phyloP scores from a whole-genome alignment of 2,888 invertebrate species.

The Gortyna flavago region DNA sequence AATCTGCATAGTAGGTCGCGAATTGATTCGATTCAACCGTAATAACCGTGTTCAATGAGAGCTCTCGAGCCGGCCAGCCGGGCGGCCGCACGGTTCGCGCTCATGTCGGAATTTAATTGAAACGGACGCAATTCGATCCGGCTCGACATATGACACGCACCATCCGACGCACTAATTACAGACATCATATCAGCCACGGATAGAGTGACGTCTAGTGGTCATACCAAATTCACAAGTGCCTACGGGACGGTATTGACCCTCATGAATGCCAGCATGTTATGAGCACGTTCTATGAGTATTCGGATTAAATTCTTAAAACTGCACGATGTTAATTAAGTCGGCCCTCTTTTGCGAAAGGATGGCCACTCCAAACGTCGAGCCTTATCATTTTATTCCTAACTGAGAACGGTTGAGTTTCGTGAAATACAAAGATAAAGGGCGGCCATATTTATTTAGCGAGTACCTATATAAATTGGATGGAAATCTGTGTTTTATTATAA shows the following conservation, averaged over 20 bases:
- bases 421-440: slow-evolving; percentile 41
- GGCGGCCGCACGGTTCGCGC: slow-evolving; percentile 69
- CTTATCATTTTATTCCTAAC: slow-evolving; percentile 55
- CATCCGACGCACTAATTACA: slow-evolving; percentile 82
- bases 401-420: slow-evolving; percentile 59
- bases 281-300: slow-evolving; percentile 29
- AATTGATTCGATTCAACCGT: slow-evolving; percentile 64
- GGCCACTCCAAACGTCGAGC: slow-evolving; percentile 49
- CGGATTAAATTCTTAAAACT: slow-evolving; percentile 59
- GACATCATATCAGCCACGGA: slow-evolving; percentile 73
- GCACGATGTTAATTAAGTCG: slow-evolving; percentile 50
- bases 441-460: slow-evolving; percentile 19
- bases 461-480: slow-evolving; percentile 8
- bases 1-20: slow-evolving; percentile 55
- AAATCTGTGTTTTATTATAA: not conserved
- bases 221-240: slow-evolving; percentile 68
- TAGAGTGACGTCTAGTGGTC: slow-evolving; percentile 83
- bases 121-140: slow-evolving; percentile 79
- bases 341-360: slow-evolving; percentile 52
- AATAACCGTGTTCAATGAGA: slow-evolving; percentile 74
- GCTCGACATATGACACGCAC: slow-evolving; percentile 75
- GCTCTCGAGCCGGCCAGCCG: slow-evolving; percentile 76
- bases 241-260: slow-evolving; percentile 65
- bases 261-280: slow-evolving; percentile 19
- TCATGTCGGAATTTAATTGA: slow-evolving; percentile 85